Percentiles rank a stretch among this genome's conserved stretches.
Conservation (phyloP, 2,797 vertebrate genomes). For the Cyprinella venusta region DNA sequence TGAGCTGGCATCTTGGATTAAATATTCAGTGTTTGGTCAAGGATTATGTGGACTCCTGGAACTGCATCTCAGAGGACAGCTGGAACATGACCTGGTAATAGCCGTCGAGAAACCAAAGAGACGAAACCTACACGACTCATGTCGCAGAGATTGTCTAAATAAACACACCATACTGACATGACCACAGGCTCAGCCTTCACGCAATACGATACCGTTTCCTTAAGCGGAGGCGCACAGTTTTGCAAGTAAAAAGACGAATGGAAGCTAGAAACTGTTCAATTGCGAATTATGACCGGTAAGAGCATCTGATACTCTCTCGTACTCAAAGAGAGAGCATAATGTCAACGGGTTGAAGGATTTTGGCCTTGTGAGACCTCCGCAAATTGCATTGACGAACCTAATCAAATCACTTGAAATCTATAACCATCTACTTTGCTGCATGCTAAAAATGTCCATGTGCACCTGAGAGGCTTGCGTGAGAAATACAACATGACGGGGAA, state of each 20-base stretch:
- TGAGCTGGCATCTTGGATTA: conserved; percentile 68
- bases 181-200: background rate
- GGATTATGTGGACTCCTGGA: conserved; percentile 72
- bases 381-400: conserved; percentile 51
- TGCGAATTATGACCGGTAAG: background rate
- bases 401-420: conserved; percentile 63
- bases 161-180: conserved; percentile 36
- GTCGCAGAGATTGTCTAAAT: conserved; percentile 56
- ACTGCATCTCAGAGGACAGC: conserved; percentile 66
- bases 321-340: conserved; percentile 9
- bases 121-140: conserved; percentile 70
- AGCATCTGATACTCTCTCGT: conserved; percentile 18
- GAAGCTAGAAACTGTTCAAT: background rate
- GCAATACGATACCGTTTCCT: background rate
- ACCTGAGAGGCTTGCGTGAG: conserved; percentile 36
- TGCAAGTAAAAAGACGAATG: background rate
- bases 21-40: conserved; percentile 82
- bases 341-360: conserved; percentile 36
- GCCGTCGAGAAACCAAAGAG: conserved; percentile 72
- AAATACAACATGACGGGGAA: conserved; percentile 12
- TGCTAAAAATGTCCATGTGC: conserved; percentile 30
- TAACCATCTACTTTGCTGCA: conserved; percentile 50
- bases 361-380: conserved; percentile 31
- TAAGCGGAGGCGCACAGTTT: background rate
- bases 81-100: conserved; percentile 79